Percentiles rank a stretch among this genome's conserved stretches.
Conservation (phyloP, 2,113 vertebrate genomes). For the Halcyon malimbica region DNA sequence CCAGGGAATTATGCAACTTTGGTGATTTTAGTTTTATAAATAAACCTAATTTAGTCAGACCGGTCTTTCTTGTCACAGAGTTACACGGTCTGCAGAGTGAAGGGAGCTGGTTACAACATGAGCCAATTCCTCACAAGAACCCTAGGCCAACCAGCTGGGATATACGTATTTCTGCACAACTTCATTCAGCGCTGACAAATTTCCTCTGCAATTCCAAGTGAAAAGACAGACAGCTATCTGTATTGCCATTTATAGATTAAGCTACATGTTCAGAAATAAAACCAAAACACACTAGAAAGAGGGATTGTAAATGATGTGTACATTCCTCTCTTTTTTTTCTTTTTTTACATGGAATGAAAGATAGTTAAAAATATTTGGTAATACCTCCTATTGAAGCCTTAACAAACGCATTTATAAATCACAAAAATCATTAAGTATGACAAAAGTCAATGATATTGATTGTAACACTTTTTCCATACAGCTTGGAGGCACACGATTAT, state of each 20-base stretch:
- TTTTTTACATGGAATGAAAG: neutral
- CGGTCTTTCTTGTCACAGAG: neutral
- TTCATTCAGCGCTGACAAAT: neutral
- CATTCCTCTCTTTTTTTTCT: neutral
- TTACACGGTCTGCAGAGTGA: neutral
- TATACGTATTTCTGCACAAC: neutral
- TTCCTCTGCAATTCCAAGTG: neutral
- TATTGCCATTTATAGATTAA: slow-evolving; percentile 12
- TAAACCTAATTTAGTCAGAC: neutral
- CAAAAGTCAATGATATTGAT: neutral
- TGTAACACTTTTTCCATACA: neutral
- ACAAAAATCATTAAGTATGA: neutral
- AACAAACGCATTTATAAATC: neutral
- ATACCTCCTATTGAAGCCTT: neutral
- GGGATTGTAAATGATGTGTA: neutral
- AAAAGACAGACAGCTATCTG: neutral
- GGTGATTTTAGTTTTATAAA: neutral
- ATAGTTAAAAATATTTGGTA: neutral
- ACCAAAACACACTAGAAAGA: neutral
- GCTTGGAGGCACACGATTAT: neutral
- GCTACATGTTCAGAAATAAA: neutral
- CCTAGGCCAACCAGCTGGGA: slow-evolving; percentile 6
- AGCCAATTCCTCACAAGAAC: neutral
- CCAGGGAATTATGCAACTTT: neutral
- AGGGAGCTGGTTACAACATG: neutral